A percentile compares a stretch with the other conserved stretches of the same genome.
Conservation (phyloP, 2,113 vertebrate species). For the Bungarus multicinctus region DNA sequence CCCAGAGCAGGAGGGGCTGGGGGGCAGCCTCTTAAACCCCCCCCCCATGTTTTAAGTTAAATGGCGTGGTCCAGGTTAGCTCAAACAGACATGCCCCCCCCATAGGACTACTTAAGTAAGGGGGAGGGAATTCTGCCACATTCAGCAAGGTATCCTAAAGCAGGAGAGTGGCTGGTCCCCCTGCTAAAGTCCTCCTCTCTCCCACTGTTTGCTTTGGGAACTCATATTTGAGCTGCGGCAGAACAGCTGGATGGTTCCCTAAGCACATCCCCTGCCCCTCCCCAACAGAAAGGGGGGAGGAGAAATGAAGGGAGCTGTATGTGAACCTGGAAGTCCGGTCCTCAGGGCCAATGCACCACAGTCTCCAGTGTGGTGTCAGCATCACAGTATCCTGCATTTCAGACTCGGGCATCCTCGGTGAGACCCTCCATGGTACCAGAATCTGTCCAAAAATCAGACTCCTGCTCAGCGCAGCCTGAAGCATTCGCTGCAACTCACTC, state of each 20-base stretch:
- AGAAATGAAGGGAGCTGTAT: neutral
- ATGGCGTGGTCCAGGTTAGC: neutral
- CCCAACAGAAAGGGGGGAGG: rapidly evolving
- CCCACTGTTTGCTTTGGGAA: neutral
- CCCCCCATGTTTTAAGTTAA: neutral
- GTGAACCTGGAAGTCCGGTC: neutral
- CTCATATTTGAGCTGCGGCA: neutral
- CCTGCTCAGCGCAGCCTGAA: neutral
- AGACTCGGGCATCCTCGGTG: neutral
- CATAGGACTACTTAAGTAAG: neutral
- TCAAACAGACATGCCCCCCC: neutral
- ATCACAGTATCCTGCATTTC: neutral
- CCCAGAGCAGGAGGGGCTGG: neutral
- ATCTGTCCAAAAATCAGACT: neutral
- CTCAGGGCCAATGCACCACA: neutral
- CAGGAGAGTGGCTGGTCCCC: neutral
- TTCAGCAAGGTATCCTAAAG: neutral
- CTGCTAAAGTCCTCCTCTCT: neutral
- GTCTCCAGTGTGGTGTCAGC: neutral
- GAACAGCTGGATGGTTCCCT: neutral
- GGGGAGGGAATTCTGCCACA: neutral
- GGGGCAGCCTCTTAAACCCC: neutral
- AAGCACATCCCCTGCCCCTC: neutral
- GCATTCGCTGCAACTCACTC: neutral
- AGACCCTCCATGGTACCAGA: neutral